Evolutionary conservation across 2,113 vertebrate genomes (phyloP).

Genomic region (Sinosuthora webbiana): DNA sequence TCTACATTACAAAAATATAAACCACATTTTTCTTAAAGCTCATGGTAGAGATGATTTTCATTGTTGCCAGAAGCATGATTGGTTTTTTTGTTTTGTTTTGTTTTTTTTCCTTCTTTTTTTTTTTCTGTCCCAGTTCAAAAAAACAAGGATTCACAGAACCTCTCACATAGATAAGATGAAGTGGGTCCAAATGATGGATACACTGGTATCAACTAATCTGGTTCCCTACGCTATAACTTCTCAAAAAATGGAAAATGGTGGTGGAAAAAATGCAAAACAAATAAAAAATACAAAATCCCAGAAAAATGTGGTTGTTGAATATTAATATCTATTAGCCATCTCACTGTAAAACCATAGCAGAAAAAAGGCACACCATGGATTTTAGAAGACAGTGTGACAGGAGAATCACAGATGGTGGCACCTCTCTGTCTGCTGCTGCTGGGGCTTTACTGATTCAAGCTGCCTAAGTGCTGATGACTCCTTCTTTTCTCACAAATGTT

Average conservation of each 20-base stretch:
- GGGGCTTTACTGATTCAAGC: neutral
- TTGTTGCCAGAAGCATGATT: neutral
- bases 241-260: neutral
- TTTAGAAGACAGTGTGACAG: neutral
- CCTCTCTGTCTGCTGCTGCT: neutral
- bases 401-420: neutral
- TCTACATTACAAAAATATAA: conserved; percentile 10
- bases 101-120: neutral
- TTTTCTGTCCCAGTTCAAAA: neutral
- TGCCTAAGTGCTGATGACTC: neutral
- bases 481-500: neutral
- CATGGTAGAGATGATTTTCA: neutral
- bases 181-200: neutral
- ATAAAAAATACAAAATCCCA: neutral
- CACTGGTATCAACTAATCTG: neutral
- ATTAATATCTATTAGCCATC: neutral
- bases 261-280: neutral
- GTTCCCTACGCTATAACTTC: neutral
- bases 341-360: neutral
- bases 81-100: neutral
- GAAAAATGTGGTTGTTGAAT: neutral
- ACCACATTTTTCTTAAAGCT: neutral
- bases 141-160: conserved; percentile 24
- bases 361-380: neutral
- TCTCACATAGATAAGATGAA: neutral